Conservation (phyloP, 2,888 invertebrate genomes). For the Petrolisthes manimaculis region DNA sequence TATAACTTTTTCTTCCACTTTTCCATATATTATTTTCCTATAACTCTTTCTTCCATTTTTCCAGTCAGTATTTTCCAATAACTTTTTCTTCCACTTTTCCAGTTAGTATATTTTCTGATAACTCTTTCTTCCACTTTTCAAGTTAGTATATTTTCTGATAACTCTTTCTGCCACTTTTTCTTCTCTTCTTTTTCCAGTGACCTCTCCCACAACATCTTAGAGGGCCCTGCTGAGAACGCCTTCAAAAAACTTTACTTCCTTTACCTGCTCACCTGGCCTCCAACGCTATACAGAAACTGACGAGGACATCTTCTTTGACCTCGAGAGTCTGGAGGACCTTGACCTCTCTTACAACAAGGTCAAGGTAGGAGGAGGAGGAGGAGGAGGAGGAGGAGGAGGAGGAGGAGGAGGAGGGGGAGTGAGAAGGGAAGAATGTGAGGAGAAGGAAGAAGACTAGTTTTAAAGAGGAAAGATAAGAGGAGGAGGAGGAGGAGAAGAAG, state of each 20-base stretch:
- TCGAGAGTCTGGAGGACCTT: slow-evolving; percentile 77
- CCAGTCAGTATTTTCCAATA: neutral
- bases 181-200: slow-evolving; percentile 70
- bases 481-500: neutral
- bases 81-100: neutral
- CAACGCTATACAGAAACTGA: slow-evolving; percentile 54
- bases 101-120: neutral
- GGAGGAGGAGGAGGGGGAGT: neutral
- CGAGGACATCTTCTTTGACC: slow-evolving; percentile 67
- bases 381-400: too few species aligned
- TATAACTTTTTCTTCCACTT: neutral
- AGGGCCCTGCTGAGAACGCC: slow-evolving; percentile 76
- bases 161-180: neutral
- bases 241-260: slow-evolving; percentile 78
- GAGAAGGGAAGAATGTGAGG: neutral
- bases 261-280: slow-evolving; percentile 74
- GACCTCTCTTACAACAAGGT: slow-evolving; percentile 61
- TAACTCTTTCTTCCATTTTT: neutral
- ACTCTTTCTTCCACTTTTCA: neutral
- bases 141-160: neutral
- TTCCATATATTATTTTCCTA: slow-evolving; percentile 4
- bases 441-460: neutral
- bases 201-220: slow-evolving; percentile 81
- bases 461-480: neutral
- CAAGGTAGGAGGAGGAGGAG: slow-evolving; percentile 31